Conservation (phyloP, 1,140 invertebrate genomes). For the Zaprionus tsacasi region DNA sequence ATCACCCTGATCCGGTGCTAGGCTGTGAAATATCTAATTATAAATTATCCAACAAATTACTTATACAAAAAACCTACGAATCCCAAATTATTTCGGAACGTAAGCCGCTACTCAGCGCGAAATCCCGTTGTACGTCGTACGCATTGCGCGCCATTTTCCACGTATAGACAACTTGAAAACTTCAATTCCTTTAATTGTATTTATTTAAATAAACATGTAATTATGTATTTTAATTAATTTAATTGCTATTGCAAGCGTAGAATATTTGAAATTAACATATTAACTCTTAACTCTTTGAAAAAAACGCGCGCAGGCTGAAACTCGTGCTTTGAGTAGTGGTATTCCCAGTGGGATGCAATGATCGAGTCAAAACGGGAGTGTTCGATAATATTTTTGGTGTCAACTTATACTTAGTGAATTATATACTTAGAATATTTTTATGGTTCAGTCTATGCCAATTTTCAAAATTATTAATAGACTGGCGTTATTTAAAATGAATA, state of each 20-base stretch:
- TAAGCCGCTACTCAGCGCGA: conserved; percentile 61
- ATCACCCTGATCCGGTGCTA: conserved; percentile 56
- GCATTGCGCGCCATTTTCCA: conserved; percentile 56
- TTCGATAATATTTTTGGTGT: background rate
- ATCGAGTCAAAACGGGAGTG: background rate
- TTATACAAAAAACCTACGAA: conserved; percentile 56
- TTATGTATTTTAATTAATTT: background rate
- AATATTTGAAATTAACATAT: background rate
- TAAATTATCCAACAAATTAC: background rate
- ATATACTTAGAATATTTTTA: too few species aligned
- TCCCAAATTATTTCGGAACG: conserved; percentile 78
- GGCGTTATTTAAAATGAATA: too few species aligned
- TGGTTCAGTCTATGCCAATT: too few species aligned
- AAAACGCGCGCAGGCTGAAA: background rate
- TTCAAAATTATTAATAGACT: too few species aligned
- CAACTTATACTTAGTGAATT: background rate
- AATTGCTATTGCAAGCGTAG: background rate
- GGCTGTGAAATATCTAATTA: conserved; percentile 16
- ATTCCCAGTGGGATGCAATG: background rate
- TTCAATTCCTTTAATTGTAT: background rate
- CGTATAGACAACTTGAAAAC: background rate
- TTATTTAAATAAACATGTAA: background rate
- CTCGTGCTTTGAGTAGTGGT: background rate
- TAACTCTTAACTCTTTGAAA: background rate
- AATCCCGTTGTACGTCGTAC: conserved; percentile 73